Base-by-base conservation (phyloP, 2,113 vertebrate genomes). In the Nanger granti region DNA sequence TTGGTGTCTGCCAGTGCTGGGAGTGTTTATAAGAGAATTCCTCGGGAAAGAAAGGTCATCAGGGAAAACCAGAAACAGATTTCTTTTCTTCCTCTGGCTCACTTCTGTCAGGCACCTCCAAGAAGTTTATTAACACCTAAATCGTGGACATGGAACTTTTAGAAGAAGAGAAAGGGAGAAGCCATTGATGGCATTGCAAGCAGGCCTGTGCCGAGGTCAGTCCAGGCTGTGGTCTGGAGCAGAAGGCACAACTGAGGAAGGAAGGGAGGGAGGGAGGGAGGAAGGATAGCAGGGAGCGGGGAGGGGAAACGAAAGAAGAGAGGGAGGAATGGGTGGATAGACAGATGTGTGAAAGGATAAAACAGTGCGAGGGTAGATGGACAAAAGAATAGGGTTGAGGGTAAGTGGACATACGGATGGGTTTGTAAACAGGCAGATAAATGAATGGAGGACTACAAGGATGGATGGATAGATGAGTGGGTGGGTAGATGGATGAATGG, bases 1-100 rank as follows among this genome's bases (percentile, higher is more conserved):
- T 34, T 1, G 3, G 88, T 26, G 0, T 84, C 85, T 31, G 28
- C 93, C 4, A 0, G 96, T 84, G 96, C 87, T 82, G 82, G 44
- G 94, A 44, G 96, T 91, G 93, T 89, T 97, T 94, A 87, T 31
- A 55, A 98, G 92, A 97, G 94, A 83, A 93, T 96, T 97, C 82
- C 93, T 93, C 4, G 47, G 95, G 44, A 89, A 88, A 93, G 76
- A 96, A 96, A 98, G 91, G 83, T 86, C 97, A 95, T 54, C 17
- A 12, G 83, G 96, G 89, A 97, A 97, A 97, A 97, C 87, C 57
- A 96, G 93, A 76, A 97, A 22, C 60, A 80, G 54, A 57, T 96
- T 93, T 84, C 14, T 80, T 69, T 64, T 62, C 37, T 73, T 57
- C 82, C 94, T 60, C 59, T 84, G 92, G 87, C 47, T 79, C n/a